Evolutionary conservation across 35 echinoderm and acorn worm species (phyloP), one percentile per base, ranked within the genome.

Genomic region (Antedon bifida): DNA sequence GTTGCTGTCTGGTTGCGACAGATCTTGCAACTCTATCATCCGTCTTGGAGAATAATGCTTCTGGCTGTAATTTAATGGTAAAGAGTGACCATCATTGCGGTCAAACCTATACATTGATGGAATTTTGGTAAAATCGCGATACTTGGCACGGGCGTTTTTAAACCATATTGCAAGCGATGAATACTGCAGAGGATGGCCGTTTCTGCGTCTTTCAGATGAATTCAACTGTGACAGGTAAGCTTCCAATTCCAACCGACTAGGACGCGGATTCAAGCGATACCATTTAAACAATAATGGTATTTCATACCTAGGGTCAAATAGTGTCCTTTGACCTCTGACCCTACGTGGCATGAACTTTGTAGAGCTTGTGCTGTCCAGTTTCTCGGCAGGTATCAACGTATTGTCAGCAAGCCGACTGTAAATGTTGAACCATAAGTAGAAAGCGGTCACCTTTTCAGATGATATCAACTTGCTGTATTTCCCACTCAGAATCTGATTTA

Each of bases 131-230:
- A 80, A 75, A 33, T 78, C 86, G 23, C 89, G 38, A 55, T 96
- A 93, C 85, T 99, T 99, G 1, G 88, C 95, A 28, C 95, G 31
- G 21, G 95, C 95, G 73, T 99, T 99, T 82, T 99, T 99, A 75
- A 99, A 99, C 95, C 95, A 99, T 74, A 99, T 92, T 19, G 88
- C 84, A 30, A 99, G 90, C 7, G 95, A 99, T 3, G 95, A 90
- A 81, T 92, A 99, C 88, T 99, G 95, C 29, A 99, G 83, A 21
- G 88, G 88, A 34, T 86, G 83, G 12, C 90, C 91, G 29, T 93
- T 89, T 28, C 85, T 86, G 8, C 95, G 88, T 56, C 83, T 87
- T 26, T 99, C 95, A 1, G 88, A 85, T 7, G 87, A 79, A 55
- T 99, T 99, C 82, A 99, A 73, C 46, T 99, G 91, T 26, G 90